Percentiles rank a stretch among this genome's conserved stretches.
Conservation (phyloP, 1,140 invertebrate species). For the Tribolium madens region DNA sequence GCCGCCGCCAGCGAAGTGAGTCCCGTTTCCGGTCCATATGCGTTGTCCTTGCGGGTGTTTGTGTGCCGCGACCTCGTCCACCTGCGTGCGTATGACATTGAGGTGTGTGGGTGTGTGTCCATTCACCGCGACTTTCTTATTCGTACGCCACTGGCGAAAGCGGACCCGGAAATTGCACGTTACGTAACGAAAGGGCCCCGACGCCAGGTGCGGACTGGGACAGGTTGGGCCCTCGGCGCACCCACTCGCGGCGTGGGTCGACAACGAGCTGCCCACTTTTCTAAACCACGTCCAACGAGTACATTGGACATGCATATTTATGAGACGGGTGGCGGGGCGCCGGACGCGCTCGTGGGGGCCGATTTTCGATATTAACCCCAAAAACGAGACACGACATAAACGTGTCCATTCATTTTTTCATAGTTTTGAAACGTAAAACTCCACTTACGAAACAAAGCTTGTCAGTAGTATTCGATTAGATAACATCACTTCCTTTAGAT, state of each 20-base stretch:
- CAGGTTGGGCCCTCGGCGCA: slow-evolving; percentile 52
- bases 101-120: slow-evolving; percentile 62
- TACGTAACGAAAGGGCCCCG: slow-evolving; percentile 9
- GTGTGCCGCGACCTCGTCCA: slow-evolving; percentile 49
- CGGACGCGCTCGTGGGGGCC: neutral
- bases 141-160: slow-evolving; percentile 25
- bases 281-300: slow-evolving; percentile 54
- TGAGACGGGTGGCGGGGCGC: slow-evolving; percentile 49
- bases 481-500: neutral
- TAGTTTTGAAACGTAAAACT: too few relatives aligned
- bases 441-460: too few relatives aligned
- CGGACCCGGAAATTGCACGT: slow-evolving; percentile 2
- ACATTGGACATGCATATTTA: slow-evolving; percentile 61
- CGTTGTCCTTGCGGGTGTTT: slow-evolving; percentile 23
- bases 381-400: neutral
- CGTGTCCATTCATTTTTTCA: too few relatives aligned
- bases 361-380: too few relatives aligned
- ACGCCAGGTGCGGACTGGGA: slow-evolving; percentile 54
- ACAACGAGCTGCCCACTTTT: slow-evolving; percentile 56
- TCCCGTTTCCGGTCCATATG: slow-evolving; percentile 42
- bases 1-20: slow-evolving; percentile 29
- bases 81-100: slow-evolving; percentile 61
- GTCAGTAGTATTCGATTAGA: neutral
- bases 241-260: slow-evolving; percentile 57
- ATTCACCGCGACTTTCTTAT: slow-evolving; percentile 51